phyloP scores from a whole-genome alignment of 2,797 vertebrate species.

The Cygnus olor region DNA sequence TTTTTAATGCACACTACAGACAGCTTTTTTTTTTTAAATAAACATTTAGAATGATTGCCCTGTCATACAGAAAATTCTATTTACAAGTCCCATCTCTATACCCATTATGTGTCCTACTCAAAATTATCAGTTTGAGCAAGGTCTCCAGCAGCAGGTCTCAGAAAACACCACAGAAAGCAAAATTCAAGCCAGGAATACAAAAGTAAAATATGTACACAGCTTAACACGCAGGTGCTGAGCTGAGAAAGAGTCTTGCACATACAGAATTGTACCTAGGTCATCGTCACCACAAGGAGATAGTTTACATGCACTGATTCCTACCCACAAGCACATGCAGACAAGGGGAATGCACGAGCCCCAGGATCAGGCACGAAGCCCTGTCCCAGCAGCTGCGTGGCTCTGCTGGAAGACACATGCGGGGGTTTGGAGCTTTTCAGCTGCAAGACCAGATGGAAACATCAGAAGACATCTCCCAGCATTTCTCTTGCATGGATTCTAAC shows the following conservation, averaged over 20 bases:
- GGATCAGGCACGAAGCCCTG: no score
- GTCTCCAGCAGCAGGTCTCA: background rate
- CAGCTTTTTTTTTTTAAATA: background rate
- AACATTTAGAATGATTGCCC: background rate
- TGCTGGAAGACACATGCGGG: background rate
- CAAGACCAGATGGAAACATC: background rate
- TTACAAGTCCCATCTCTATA: background rate
- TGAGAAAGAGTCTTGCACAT: background rate
- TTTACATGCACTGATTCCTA: fast-evolving
- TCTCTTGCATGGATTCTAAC: background rate
- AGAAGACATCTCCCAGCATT: background rate
- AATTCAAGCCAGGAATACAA: background rate
- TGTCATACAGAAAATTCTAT: background rate
- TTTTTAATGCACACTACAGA: background rate
- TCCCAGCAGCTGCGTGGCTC: no score
- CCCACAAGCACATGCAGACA: no score
- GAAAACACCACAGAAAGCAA: background rate
- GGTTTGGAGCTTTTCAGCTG: background rate
- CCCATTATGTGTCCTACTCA: background rate
- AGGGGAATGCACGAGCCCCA: background rate
- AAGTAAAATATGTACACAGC: background rate
- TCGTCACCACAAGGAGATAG: background rate
- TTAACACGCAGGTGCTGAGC: background rate
- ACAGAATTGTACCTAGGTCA: background rate
- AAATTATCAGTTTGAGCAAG: background rate